phyloP scores from a whole-genome alignment of 2,888 invertebrate genomes.

The Clivina fossor region DNA sequence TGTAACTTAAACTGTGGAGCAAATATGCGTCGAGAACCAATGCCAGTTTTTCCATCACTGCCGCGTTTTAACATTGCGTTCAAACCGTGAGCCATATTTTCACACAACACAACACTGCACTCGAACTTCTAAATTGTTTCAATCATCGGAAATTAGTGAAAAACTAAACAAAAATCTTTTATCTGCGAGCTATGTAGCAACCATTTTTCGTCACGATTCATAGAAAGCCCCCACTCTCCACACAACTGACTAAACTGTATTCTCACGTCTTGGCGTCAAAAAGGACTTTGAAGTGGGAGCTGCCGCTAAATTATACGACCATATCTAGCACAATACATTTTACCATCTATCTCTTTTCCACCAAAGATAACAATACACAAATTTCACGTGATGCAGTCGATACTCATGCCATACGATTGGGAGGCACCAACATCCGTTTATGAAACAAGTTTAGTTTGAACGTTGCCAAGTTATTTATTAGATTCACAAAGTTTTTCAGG shows the following conservation, averaged over 20 bases:
- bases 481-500: constrained; percentile 11
- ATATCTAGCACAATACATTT: constrained; percentile 33
- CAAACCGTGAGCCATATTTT: constrained; percentile 61
- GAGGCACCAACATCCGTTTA: constrained; percentile 69
- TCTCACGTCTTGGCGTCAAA: constrained; percentile 69
- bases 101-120: constrained; percentile 37
- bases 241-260: constrained; percentile 61
- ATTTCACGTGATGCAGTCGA: constrained; percentile 52
- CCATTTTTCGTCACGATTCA: constrained; percentile 57
- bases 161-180: constrained; percentile 46
- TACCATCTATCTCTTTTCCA: constrained; percentile 31
- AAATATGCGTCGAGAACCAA: constrained; percentile 85
- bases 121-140: constrained; percentile 39
- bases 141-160: constrained; percentile 47
- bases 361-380: constrained; percentile 44
- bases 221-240: constrained; percentile 56
- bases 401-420: constrained; percentile 47
- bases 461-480: constrained; percentile 56
- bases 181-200: constrained; percentile 60
- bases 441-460: constrained; percentile 68
- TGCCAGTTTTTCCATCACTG: constrained; percentile 52
- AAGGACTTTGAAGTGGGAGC: constrained; percentile 63
- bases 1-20: constrained; percentile 87
- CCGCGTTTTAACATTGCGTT: constrained; percentile 57
- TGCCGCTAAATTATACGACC: constrained; percentile 47